phyloP scores from a whole-genome alignment of 2,888 invertebrate genomes.

The Lepidocyrtoides sp. region DNA sequence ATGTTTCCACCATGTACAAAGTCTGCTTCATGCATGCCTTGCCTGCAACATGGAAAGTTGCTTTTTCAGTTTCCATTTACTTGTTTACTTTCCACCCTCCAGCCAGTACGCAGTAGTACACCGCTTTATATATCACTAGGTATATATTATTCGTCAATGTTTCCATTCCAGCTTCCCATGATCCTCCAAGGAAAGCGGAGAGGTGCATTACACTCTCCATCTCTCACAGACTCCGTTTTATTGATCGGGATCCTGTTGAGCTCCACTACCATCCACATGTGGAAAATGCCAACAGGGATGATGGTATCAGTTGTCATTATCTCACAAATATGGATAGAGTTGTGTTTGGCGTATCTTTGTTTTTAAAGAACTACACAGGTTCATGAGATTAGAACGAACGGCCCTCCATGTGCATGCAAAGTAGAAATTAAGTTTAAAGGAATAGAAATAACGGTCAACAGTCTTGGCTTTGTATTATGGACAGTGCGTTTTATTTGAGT shows the following conservation, averaged over 20 bases:
- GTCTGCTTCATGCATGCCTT: too few species aligned
- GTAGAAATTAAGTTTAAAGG: too few species aligned
- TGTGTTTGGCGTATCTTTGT: too few species aligned
- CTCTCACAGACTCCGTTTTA: constrained; percentile 76
- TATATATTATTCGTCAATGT: background rate
- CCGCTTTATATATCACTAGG: background rate
- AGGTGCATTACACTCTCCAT: constrained; percentile 19
- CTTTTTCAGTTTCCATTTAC: constrained; percentile 1
- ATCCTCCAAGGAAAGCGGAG: constrained; percentile 10
- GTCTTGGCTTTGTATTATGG: too few species aligned
- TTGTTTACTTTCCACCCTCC: constrained; percentile 26
- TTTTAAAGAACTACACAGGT: too few species aligned
- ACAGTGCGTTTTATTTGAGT: too few species aligned
- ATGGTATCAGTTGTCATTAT: background rate
- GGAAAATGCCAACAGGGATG: background rate
- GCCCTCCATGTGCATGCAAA: too few species aligned
- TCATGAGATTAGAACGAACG: too few species aligned
- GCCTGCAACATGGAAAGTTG: background rate
- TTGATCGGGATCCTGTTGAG: constrained; percentile 48
- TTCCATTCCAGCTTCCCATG: constrained; percentile 32
- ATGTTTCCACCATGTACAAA: too few species aligned
- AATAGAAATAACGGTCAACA: too few species aligned
- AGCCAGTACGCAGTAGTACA: background rate
- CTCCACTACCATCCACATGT: background rate
- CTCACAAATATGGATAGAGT: too few species aligned